phyloP scores from a whole-genome alignment of 2,797 vertebrate species.

The Hoplostethus mediterraneus region DNA sequence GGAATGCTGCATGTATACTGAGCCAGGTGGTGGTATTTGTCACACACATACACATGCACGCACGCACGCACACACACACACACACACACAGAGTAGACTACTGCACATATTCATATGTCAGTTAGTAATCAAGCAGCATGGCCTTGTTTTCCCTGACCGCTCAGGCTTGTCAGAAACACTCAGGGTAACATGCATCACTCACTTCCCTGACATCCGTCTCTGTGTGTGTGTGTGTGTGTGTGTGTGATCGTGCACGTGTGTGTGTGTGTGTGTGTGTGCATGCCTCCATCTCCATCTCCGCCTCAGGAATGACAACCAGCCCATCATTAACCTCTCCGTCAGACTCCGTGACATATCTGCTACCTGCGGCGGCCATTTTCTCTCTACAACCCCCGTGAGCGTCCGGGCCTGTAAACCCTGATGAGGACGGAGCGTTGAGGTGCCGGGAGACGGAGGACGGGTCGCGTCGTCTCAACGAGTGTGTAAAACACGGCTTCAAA shows the following conservation, averaged over 20 bases:
- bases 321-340: constrained; percentile 78
- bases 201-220: constrained; percentile 65
- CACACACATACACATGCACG: constrained; percentile 53
- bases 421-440: constrained; percentile 47
- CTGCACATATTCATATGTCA: constrained; percentile 77
- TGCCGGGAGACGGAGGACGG: constrained; percentile 36
- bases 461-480: background rate
- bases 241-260: constrained; percentile 22
- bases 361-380: constrained; percentile 73
- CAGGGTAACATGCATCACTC: constrained; percentile 76
- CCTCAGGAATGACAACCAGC: constrained; percentile 70
- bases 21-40: constrained; percentile 65
- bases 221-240: constrained; percentile 14
- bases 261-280: constrained; percentile 51
- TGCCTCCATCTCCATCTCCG: constrained; percentile 57
- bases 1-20: constrained; percentile 33
- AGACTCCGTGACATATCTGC: constrained; percentile 64
- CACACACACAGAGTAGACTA: constrained; percentile 8
- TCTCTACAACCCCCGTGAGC: constrained; percentile 38
- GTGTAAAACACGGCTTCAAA: constrained; percentile 31
- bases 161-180: constrained; percentile 81
- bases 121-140: constrained; percentile 75
- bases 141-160: constrained; percentile 76
- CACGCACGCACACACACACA: constrained; percentile 31
- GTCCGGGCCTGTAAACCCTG: constrained; percentile 43